Evolutionary conservation across 2,113 vertebrate species (phyloP).

Genomic region (Zosterops pallidus): DNA sequence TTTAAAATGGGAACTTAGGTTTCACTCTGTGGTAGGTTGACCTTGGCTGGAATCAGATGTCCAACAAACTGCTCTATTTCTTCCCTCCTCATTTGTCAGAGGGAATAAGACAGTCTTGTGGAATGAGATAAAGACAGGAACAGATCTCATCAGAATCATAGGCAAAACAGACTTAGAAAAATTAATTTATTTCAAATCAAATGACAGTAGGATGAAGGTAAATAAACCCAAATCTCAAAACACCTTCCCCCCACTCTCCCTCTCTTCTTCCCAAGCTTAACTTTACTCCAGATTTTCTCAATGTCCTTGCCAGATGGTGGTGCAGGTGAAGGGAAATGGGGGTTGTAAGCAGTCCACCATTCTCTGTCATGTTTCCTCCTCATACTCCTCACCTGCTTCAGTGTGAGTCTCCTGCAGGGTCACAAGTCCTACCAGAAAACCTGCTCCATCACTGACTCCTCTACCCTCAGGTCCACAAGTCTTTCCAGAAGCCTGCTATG

Average conservation of each 20-base stretch:
- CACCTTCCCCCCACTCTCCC: rapidly evolving
- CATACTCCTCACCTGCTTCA: not conserved
- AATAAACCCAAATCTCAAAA: not conserved
- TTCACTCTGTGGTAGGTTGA: not conserved
- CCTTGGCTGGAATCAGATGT: not conserved
- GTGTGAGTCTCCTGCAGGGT: rapidly evolving
- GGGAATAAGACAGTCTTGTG: not conserved
- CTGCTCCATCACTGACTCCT: not conserved
- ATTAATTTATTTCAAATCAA: not conserved
- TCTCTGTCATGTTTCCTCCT: rapidly evolving
- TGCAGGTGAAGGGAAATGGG: not conserved
- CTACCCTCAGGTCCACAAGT: not conserved
- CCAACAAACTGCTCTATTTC: not conserved
- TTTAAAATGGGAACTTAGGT: not conserved
- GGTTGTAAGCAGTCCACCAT: rapidly evolving
- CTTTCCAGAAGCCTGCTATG: not conserved
- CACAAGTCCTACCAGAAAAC: not conserved
- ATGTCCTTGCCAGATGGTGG: rapidly evolving
- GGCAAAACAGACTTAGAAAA: not conserved
- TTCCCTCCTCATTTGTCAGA: not conserved
- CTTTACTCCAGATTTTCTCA: not conserved
- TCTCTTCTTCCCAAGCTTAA: not conserved
- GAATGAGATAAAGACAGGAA: not conserved
- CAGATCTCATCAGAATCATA: not conserved
- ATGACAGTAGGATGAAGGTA: not conserved